Conservation (phyloP, 1,140 invertebrate species). For the Drosophila orena region DNA sequence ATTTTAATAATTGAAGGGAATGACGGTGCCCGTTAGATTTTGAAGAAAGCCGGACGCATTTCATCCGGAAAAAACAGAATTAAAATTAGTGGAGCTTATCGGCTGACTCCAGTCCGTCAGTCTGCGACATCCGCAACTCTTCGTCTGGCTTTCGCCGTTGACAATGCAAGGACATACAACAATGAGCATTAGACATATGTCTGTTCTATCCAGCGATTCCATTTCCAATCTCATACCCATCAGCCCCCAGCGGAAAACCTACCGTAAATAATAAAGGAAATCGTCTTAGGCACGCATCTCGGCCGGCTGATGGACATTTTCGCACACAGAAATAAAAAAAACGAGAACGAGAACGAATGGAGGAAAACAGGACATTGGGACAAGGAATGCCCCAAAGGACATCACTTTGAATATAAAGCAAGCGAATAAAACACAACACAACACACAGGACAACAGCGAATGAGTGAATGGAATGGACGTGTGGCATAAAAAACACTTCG, state of each 20-base stretch:
- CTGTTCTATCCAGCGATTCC: slow-evolving; percentile 54
- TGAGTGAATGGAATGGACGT: slow-evolving; percentile 50
- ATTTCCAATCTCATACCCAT: slow-evolving; percentile 28
- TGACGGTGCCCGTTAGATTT: background rate
- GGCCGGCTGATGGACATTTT: slow-evolving; percentile 67
- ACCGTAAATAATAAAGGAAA: slow-evolving; percentile 81
- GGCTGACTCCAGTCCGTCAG: slow-evolving; percentile 44
- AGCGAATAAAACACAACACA: slow-evolving; percentile 71
- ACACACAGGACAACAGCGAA: slow-evolving; percentile 11
- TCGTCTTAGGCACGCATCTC: slow-evolving; percentile 80
- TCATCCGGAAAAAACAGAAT: slow-evolving; percentile 5
- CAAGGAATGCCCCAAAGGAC: slow-evolving; percentile 62
- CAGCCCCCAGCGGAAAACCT: slow-evolving; percentile 29
- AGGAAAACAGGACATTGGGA: slow-evolving; percentile 35
- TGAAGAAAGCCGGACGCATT: background rate
- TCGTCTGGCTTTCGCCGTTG: slow-evolving; percentile 49
- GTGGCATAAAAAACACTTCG: slow-evolving; percentile 80
- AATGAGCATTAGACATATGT: slow-evolving; percentile 77
- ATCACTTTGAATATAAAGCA: slow-evolving; percentile 83
- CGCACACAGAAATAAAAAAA: slow-evolving; percentile 10
- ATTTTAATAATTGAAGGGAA: background rate
- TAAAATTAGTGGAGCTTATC: slow-evolving; percentile 61
- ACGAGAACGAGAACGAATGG: too few relatives aligned
- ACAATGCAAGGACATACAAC: slow-evolving; percentile 55
- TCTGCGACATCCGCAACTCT: slow-evolving; percentile 63